These are phyloP conservation scores for Pachyramphus minor DNA, from an alignment of 2,113 vertebrate species.

Conservation along the genomic window DNA sequence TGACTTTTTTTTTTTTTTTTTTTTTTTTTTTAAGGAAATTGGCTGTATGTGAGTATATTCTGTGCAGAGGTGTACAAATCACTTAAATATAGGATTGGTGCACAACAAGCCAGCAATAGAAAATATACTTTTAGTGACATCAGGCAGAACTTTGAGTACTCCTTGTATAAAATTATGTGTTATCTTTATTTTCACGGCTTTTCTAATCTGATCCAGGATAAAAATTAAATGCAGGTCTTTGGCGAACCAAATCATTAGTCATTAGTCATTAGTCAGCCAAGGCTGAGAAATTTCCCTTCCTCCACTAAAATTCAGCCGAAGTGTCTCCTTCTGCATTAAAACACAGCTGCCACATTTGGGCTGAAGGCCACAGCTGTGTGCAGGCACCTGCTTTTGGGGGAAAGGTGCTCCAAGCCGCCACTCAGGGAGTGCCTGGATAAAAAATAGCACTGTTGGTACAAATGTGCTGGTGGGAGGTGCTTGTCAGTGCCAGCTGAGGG, in stretches of 20 bases:
- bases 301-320: background rate
- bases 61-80: background rate
- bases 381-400: background rate
- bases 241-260: background rate
- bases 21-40: background rate
- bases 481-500: background rate
- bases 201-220: background rate
- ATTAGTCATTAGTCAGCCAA: background rate
- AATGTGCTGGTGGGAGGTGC: background rate
- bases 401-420: background rate
- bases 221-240: background rate
- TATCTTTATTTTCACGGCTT: background rate
- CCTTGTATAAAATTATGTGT: background rate
- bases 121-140: background rate
- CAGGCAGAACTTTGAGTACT: background rate
- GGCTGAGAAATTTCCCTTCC: background rate
- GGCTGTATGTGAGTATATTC: background rate
- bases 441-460: fast-evolving
- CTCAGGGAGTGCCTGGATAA: background rate
- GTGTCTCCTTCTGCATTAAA: background rate
- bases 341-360: background rate
- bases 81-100: background rate
- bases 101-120: background rate
- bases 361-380: background rate
- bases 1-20: background rate